Conservation (phyloP, 2,797 vertebrate genomes). For the Scarus forsteni region DNA sequence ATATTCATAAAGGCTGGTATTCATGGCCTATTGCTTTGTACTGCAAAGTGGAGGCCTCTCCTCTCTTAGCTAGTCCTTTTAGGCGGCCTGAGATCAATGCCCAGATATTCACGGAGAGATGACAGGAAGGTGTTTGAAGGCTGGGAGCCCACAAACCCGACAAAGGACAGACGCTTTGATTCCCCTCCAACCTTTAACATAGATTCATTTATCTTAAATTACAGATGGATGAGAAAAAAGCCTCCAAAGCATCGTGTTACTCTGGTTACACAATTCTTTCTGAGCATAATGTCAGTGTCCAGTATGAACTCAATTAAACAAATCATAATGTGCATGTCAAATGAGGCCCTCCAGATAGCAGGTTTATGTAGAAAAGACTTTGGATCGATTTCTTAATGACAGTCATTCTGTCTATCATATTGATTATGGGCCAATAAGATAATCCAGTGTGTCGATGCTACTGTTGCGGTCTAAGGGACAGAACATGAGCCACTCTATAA, state of each 20-base stretch:
- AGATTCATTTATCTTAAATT: conserved; percentile 52
- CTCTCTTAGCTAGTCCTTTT: conserved; percentile 69
- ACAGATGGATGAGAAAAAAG: conserved; percentile 28
- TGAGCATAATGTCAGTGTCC: too few species aligned
- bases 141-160: conserved; percentile 49
- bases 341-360: too few species aligned
- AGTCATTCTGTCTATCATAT: too few species aligned
- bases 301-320: too few species aligned
- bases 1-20: conserved; percentile 70
- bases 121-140: conserved; percentile 79
- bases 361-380: too few species aligned
- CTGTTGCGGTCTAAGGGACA: too few species aligned
- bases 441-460: too few species aligned
- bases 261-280: too few species aligned
- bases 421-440: too few species aligned
- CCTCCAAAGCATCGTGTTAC: conserved; percentile 9
- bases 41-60: conserved; percentile 57
- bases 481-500: too few species aligned
- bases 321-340: too few species aligned
- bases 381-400: too few species aligned
- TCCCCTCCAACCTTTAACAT: conserved; percentile 35
- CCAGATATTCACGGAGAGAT: conserved; percentile 72
- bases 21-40: conserved; percentile 67
- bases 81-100: conserved; percentile 74
- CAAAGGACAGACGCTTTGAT: conserved; percentile 76